phyloP scores from a whole-genome alignment of 2,888 invertebrate genomes.

The Adineta ricciae region DNA sequence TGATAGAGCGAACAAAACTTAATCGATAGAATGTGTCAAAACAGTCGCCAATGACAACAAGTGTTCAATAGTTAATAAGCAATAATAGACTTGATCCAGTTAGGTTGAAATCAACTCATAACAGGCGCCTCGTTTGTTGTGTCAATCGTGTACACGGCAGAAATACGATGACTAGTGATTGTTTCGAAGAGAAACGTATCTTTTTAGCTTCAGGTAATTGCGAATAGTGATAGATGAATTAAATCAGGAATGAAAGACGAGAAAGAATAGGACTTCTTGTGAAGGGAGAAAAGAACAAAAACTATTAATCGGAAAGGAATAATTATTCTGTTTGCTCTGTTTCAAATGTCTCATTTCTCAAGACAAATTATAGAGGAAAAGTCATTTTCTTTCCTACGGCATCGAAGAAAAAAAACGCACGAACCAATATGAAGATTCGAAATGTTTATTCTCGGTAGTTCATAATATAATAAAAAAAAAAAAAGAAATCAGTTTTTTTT shows the following conservation, averaged over 20 bases:
- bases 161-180: too few relatives aligned
- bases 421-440: neutral
- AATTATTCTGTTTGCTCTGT: neutral
- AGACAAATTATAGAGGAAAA: neutral
- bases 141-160: too few relatives aligned
- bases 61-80: neutral
- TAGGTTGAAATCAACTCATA: neutral
- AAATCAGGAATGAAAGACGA: neutral
- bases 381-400: neutral
- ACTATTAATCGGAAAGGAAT: neutral
- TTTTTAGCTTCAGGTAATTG: neutral
- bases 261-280: neutral
- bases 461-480: neutral
- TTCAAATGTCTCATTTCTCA: neutral
- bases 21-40: neutral
- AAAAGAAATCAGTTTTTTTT: neutral
- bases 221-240: neutral
- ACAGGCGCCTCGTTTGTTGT: neutral
- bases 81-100: neutral
- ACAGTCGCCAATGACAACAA: neutral
- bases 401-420: neutral
- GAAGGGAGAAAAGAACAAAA: too few relatives aligned
- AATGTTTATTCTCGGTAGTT: neutral
- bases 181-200: neutral
- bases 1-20: neutral